Base-by-base conservation (phyloP, 2,797 vertebrate genomes). In the Acomys russatus region DNA sequence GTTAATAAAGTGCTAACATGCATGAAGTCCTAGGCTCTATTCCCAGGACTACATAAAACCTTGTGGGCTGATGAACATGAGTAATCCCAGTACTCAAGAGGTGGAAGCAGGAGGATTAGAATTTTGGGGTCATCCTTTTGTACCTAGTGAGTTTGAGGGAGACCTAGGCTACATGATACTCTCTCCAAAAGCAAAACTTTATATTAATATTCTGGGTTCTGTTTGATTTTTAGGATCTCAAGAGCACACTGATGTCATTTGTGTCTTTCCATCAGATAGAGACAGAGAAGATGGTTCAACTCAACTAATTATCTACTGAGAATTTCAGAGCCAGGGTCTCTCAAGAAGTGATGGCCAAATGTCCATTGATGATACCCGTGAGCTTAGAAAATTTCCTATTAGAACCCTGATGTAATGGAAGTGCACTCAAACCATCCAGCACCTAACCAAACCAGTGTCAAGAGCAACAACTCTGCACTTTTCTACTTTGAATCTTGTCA, bases 401-500 rank as follows among this genome's bases (percentile, higher is more conserved):
- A 83, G 5, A 64, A 56, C 44, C 20, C 44, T 93, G 83, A 91
- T 38, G 54, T 30, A 92, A 97, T 97, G 96, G 92, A 97, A 85
- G 44, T 64, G 82, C 64, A 74, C 44, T 59, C 94, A 96, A 90
- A 80, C 88, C 96, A 97, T 80, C 22, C 96, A n/a, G 22, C 54
- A 74, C 33, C 94, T 71, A 98, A 98, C 11, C 97, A 94, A 94
- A 98, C 96, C 8, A 3, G 44, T 66, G 74, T 85, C 73, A 98
- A 98, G 80, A 97, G 73, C 49, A 98, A 97, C 90, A 96, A 94
- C 71, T 97, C 97, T 17, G 96, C 97, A 68, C 97, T 98, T 94
- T 77, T 96, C 77, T 96, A 97, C 89, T 98, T 98, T 90, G 98
- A 99, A 5, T 96, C 97, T 0, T 98, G 98, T 85, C 98, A 92